Conservation (phyloP, 2,888 invertebrate species). For the Chesias legatella region DNA sequence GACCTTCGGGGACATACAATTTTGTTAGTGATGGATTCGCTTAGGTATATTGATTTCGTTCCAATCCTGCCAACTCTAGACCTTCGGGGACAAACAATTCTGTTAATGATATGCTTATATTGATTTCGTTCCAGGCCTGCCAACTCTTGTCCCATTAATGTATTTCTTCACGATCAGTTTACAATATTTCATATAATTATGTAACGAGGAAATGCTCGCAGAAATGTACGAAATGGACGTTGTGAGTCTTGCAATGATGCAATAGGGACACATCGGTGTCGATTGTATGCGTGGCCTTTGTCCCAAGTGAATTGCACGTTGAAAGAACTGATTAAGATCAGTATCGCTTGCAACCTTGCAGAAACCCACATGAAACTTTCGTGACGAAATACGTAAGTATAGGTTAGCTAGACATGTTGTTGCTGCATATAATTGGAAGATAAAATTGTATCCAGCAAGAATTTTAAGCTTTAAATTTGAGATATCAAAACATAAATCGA, state of each 20-base stretch:
- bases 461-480: slow-evolving; percentile 1
- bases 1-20: slow-evolving; percentile 20
- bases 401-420: slow-evolving; percentile 7
- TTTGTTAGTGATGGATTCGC: slow-evolving; percentile 9
- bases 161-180: too few species aligned
- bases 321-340: slow-evolving; percentile 18
- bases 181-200: slow-evolving; percentile 32
- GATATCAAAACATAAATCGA: too few species aligned
- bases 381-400: background rate
- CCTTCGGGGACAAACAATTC: slow-evolving; percentile 27
- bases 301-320: slow-evolving; percentile 20
- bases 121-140: slow-evolving; percentile 8
- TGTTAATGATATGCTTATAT: slow-evolving; percentile 24
- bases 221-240: slow-evolving; percentile 48
- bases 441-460: background rate
- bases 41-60: too few species aligned
- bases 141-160: too few species aligned
- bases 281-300: slow-evolving; percentile 26
- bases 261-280: slow-evolving; percentile 33
- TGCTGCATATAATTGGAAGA: background rate
- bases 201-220: slow-evolving; percentile 35
- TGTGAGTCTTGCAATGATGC: slow-evolving; percentile 39
- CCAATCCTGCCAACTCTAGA: slow-evolving; percentile 2
- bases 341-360: slow-evolving; percentile 18
- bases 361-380: slow-evolving; percentile 12